These are phyloP conservation scores for Dendrocincla tyrannina DNA, from an alignment of 2,797 vertebrate genomes.

Conservation along the genomic window DNA sequence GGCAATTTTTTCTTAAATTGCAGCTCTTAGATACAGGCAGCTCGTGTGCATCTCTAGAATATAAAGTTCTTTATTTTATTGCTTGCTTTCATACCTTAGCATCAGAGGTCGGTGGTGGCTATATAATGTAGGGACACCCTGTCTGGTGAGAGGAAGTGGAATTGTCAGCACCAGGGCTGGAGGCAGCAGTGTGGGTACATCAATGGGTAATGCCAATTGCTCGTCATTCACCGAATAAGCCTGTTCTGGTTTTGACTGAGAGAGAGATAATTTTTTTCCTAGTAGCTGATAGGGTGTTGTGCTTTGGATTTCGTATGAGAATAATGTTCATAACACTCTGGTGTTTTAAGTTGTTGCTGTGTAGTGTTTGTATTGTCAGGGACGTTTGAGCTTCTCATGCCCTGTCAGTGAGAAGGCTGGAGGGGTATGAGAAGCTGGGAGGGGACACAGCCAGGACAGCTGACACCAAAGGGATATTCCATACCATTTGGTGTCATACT, in stretches of 20 bases:
- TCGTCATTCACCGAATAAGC: not conserved
- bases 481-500: not conserved
- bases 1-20: not conserved
- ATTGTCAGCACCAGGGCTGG: not conserved
- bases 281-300: not conserved
- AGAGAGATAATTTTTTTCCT: not conserved
- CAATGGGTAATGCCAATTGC: not conserved
- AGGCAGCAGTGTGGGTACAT: not conserved
- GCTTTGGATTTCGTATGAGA: not conserved
- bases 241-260: not conserved
- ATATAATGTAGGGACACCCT: not conserved
- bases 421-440: fast-evolving
- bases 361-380: not conserved
- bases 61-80: not conserved
- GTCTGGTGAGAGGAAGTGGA: not conserved
- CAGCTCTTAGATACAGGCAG: not conserved
- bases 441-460: not conserved
- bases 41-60: not conserved
- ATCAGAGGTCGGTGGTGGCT: not conserved
- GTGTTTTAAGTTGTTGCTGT: not conserved
- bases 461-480: not conserved
- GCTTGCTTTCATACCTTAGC: not conserved
- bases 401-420: not conserved
- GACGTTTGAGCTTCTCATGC: not conserved
- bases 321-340: not conserved